These are phyloP conservation scores for Siniperca scherzeri DNA, from an alignment of 2,797 vertebrate genomes.

Conservation along the genomic window DNA sequence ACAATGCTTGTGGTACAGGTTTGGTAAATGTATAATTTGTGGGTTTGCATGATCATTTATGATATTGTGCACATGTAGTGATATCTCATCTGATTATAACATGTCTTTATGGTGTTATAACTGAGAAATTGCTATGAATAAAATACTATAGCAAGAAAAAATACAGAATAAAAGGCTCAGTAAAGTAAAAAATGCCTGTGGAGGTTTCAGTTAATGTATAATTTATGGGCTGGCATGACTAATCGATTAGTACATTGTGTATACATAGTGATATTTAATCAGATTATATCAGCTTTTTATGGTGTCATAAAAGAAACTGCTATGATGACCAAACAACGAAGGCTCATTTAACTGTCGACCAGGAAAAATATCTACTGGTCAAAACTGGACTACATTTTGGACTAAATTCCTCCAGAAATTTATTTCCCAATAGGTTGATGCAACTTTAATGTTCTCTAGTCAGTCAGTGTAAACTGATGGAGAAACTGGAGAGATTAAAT, in stretches of 20 bases:
- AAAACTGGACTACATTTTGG: neutral
- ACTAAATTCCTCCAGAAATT: constrained; percentile 12
- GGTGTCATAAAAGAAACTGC: constrained; percentile 5
- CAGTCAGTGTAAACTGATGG: constrained; percentile 14
- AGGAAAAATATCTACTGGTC: neutral
- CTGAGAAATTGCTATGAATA: neutral
- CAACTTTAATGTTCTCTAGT: constrained; percentile 34
- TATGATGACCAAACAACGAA: constrained; percentile 26
- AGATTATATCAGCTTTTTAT: constrained; percentile 6
- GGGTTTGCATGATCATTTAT: constrained; percentile 6
- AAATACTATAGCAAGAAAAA: neutral
- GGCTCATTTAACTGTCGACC: constrained; percentile 1
- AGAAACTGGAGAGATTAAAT: constrained; percentile 8
- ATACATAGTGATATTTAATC: constrained; percentile 1
- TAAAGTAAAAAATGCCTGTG: neutral
- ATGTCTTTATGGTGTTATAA: neutral
- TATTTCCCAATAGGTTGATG: neutral
- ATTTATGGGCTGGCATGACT: neutral
- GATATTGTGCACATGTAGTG: neutral
- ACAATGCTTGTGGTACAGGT: constrained; percentile 2
- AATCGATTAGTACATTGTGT: neutral
- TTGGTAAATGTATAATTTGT: constrained; percentile 10
- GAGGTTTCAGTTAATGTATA: neutral
- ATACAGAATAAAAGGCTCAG: neutral
- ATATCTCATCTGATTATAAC: constrained; percentile 3